Base-by-base conservation (phyloP, 2,888 invertebrate genomes). In the Andrena praecox region DNA sequence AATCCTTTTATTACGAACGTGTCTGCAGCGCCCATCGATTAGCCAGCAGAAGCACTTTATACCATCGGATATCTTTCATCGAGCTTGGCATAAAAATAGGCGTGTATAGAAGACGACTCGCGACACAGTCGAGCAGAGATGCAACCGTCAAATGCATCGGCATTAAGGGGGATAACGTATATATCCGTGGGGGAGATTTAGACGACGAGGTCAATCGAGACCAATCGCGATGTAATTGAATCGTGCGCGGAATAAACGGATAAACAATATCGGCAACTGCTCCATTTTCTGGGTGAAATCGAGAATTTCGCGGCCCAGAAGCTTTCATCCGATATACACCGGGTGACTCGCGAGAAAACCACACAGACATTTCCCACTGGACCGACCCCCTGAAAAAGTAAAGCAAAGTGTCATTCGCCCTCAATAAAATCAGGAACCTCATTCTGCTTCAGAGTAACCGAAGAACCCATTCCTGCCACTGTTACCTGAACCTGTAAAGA, bases 131-230 rank as follows among this genome's bases (percentile, higher is more conserved):
- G 4, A 42, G 42, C 42, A 16, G 42, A 42, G 42, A 16, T 42
- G 56, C 72, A 73, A 83, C 85, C 89, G 84, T 91, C 90, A 90
- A 92, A 91, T 87, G 90, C 89, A 89, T 90, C 88, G 90, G 82
- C 90, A 91, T 82, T 83, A 90, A 91, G 90, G 85, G 91, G 91
- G 91, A 93, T 92, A 87, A 91, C 90, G 91, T 90, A 89, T 91
- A 93, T 92, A 42, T 42, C 92, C 93, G 92, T 90, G 90, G 87
- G 92, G 90, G 91, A 91, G 91, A 92, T 92, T 92, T 89, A 88
- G 85, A 82, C 77, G 87, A 72, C 81, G 87, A 86, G 89, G 90
- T 90, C 90, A 91, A 88, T 87, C 82, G 84, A 76, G 84, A 84
- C 78, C 86, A 71, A 72, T 75, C 78, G 80, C 52, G 42, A 59